Conservation (phyloP, 2,113 vertebrate genomes). For the Hemiscyllium ocellatum region DNA sequence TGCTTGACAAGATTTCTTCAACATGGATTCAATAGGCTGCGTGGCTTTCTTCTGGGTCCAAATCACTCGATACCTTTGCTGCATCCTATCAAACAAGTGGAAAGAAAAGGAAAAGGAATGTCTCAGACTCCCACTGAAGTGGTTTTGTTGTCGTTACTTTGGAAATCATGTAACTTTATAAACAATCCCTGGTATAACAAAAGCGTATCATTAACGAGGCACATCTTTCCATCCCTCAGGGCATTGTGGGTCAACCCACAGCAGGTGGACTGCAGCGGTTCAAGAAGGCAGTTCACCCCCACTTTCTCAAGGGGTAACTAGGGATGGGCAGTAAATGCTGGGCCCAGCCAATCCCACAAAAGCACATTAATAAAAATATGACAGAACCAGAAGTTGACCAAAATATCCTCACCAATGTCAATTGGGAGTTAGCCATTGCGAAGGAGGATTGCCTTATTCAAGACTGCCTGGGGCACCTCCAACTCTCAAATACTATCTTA, state of each 20-base stretch:
- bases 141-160: not conserved
- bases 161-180: not conserved
- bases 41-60: not conserved
- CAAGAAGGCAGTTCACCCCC: too few species aligned
- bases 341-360: too few species aligned
- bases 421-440: not conserved
- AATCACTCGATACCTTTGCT: too few species aligned
- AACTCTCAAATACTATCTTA: constrained; percentile 19
- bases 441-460: not conserved
- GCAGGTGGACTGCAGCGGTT: too few species aligned
- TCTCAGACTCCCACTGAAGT: not conserved
- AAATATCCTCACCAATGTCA: not conserved
- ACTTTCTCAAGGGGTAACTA: not conserved
- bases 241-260: too few species aligned
- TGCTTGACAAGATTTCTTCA: too few species aligned
- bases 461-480: constrained; percentile 26
- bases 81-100: too few species aligned
- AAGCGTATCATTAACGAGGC: too few species aligned
- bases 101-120: too few species aligned
- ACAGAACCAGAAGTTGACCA: not conserved
- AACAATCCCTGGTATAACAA: not conserved
- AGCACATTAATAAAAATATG: too few species aligned
- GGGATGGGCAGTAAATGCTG: not conserved
- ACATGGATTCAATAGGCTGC: not conserved
- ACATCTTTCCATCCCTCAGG: not conserved